Conservation (phyloP, 2,113 vertebrate species). For the Calidris pygmaea region DNA sequence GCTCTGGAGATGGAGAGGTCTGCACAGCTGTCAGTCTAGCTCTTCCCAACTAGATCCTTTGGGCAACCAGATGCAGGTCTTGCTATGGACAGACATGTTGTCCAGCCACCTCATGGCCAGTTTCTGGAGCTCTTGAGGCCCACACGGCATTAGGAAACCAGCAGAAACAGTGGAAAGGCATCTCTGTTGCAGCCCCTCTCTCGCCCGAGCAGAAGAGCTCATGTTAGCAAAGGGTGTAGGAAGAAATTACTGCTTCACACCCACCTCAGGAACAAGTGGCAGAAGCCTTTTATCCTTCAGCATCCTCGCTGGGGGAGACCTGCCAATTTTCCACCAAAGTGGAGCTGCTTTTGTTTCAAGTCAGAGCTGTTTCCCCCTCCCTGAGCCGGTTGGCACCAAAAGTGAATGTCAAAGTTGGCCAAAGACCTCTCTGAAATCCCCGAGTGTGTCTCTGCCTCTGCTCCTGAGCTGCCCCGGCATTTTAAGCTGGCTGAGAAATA, state of each 20-base stretch:
- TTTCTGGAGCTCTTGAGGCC: not conserved
- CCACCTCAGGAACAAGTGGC: not conserved
- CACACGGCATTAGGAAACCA: fast-evolving
- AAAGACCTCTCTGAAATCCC: not conserved
- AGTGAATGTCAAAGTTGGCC: fast-evolving
- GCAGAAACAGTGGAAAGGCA: not conserved
- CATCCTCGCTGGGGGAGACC: not conserved
- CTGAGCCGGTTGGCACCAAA: not conserved
- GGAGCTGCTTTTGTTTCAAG: not conserved
- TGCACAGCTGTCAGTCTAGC: not conserved
- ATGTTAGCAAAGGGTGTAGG: fast-evolving
- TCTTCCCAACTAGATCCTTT: not conserved
- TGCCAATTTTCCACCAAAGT: not conserved
- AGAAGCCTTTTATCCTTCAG: not conserved
- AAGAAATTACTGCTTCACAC: not conserved
- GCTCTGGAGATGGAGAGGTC: not conserved
- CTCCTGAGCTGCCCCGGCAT: fast-evolving
- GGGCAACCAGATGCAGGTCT: not conserved
- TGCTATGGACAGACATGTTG: not conserved
- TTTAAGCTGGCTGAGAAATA: not conserved
- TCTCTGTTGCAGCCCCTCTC: not conserved
- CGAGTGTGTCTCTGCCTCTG: fast-evolving
- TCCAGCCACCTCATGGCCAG: not conserved
- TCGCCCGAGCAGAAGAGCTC: not conserved
- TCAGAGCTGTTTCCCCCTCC: not conserved